Base-by-base conservation (phyloP, 1,140 invertebrate species). In the Drosophila ficusphila region DNA sequence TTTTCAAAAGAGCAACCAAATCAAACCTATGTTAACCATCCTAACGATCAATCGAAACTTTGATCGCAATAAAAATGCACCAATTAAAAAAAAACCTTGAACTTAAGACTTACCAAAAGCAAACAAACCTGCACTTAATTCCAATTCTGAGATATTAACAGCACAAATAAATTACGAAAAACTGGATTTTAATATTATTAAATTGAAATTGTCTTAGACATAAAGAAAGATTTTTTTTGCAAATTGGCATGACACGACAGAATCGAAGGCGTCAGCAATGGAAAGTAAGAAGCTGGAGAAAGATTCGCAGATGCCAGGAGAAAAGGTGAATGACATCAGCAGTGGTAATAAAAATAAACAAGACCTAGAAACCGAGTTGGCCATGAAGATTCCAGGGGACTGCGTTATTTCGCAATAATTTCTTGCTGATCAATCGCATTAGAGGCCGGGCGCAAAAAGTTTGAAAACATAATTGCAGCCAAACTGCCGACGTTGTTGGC, bases 381-480 rank as follows among this genome's bases (percentile, higher is more conserved):
- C 58, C 54, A 16, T 62, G 58, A 62, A 12, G 19, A 62, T 16
- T 14, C n/a, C 16, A 16, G 23, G 34, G 23, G 9, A 0, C 16
- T 8, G 5, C 14, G 41, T 9, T 9, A 2, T 67, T 34, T 51
- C 8, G 60, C 62, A 67, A 52, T n/a, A 14, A 44, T 33, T 61
- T 62, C 58, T 62, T 29, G 62, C 27, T 47, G 44, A 49, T 65
- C 44, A 65, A 51, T 65, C 38, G 62, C 57, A 38, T 65, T 49
- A 31, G 27, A 39, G 61, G 42, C 25, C 14, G 29, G 41, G n/a
- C 54, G 6, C 14, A 44, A 16, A 27, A 29, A 41, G 36, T 42
- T 67, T 67, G 61, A 21, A 51, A 52, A 67, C n/a, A 67, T 67
- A 67, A 67, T 67, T 67, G 39, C 58, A 27, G 62, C 8, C 62